Percentiles rank a stretch among this genome's conserved stretches.
These are phyloP conservation scores for Drosophila virilis DNA, from an alignment of 1,140 invertebrate genomes.

Conservation along the genomic window DNA sequence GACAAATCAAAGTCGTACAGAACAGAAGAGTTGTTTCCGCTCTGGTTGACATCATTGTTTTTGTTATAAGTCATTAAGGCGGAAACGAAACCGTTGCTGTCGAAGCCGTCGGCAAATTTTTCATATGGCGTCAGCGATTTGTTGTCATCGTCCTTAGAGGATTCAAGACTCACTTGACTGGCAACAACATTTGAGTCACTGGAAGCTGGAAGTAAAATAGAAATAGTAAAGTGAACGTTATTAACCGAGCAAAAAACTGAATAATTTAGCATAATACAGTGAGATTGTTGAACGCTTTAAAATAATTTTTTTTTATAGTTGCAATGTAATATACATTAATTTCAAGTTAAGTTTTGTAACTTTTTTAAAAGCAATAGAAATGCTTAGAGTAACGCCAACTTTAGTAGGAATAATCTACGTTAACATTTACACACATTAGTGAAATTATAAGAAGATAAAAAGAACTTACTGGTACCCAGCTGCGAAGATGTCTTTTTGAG, in stretches of 20 bases:
- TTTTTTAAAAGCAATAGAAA: not conserved
- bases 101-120: conserved; percentile 77
- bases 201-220: conserved; percentile 27
- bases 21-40: conserved; percentile 61
- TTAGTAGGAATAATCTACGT: too few species aligned
- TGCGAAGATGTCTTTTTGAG: conserved; percentile 70
- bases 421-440: too few species aligned
- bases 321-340: not conserved
- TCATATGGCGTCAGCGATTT: conserved; percentile 74
- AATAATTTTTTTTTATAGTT: not conserved
- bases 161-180: conserved; percentile 64
- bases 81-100: conserved; percentile 78
- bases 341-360: not conserved
- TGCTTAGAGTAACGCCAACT: not conserved
- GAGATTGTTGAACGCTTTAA: too few species aligned
- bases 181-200: conserved; percentile 56
- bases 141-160: conserved; percentile 74
- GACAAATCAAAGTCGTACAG: conserved; percentile 72
- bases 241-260: not conserved
- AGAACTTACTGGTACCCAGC: conserved; percentile 55
- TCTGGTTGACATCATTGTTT: conserved; percentile 56
- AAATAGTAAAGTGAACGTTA: not conserved
- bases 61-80: conserved; percentile 74
- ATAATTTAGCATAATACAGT: too few species aligned
- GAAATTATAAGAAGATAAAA: not conserved